These are phyloP conservation scores for Sweltsa coloradensis DNA, from an alignment of 1,140 invertebrate species.

Conservation along the genomic window DNA sequence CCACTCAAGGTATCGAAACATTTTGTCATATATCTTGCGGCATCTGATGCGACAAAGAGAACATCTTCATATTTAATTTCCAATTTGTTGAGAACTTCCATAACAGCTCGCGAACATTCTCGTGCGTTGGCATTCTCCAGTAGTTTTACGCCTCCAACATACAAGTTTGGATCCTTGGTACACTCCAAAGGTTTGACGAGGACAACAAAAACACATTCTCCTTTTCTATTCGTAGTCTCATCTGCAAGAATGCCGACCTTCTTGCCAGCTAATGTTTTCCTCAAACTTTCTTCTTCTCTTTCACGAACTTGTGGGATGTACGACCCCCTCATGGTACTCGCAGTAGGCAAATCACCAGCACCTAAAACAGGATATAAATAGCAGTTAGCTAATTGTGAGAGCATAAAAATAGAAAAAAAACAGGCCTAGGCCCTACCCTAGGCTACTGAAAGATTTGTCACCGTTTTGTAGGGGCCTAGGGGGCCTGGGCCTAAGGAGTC, in stretches of 20 bases:
- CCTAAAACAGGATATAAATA: too few species aligned
- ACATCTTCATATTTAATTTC: constrained; percentile 8
- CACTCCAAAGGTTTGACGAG: not conserved
- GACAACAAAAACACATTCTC: constrained; percentile 5
- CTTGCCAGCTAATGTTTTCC: not conserved
- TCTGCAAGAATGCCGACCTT: not conserved
- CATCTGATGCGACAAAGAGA: constrained; percentile 1
- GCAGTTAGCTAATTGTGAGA: too few species aligned
- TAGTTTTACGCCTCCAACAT: not conserved
- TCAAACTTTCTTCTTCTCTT: not conserved
- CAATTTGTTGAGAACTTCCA: not conserved
- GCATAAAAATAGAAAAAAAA: too few species aligned
- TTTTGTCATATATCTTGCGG: constrained; percentile 7
- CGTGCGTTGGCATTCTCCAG: not conserved
- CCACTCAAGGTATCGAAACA: constrained; percentile 3
- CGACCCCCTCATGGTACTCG: not conserved
- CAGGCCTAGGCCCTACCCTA: too few species aligned
- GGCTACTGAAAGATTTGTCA: too few species aligned
- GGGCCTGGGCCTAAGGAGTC: too few species aligned
- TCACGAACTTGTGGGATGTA: constrained; percentile 1
- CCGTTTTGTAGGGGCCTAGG: too few species aligned
- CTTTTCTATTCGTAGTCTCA: constrained; percentile 2
- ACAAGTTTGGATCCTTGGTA: not conserved
- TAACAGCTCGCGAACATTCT: constrained; percentile 3
- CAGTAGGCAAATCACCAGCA: constrained; percentile 4